phyloP scores from a whole-genome alignment of 2,797 vertebrate genomes.

The Pogonophryne albipinna region DNA sequence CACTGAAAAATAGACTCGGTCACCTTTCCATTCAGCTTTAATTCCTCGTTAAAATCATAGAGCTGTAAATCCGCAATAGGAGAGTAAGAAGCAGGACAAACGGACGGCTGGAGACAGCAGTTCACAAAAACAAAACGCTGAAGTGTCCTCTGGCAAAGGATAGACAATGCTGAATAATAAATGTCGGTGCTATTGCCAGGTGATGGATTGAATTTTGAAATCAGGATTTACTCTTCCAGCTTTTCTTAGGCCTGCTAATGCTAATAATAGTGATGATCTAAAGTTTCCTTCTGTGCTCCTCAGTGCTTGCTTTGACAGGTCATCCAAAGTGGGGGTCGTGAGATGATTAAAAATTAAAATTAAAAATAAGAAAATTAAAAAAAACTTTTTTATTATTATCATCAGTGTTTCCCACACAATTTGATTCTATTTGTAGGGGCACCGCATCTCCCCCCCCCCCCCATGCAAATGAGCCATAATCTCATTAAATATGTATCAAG shows the following conservation, averaged over 20 bases:
- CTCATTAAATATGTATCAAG: too few relatives aligned
- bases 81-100: conserved; percentile 4
- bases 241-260: conserved; percentile 1
- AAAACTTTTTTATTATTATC: too few relatives aligned
- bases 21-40: conserved; percentile 9
- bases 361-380: too few relatives aligned
- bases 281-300: conserved; percentile 35
- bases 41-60: conserved; percentile 3
- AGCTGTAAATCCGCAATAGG: conserved; percentile 21
- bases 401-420: too few relatives aligned
- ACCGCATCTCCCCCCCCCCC: too few relatives aligned
- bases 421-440: too few relatives aligned
- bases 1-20: neutral
- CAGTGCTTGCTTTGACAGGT: conserved; percentile 48
- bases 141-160: conserved; percentile 23
- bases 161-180: conserved; percentile 32
- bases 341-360: too few relatives aligned
- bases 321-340: conserved; percentile 3
- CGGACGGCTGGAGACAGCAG: neutral
- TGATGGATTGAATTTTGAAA: conserved; percentile 36
- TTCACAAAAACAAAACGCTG: conserved; percentile 7
- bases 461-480: too few relatives aligned
- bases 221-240: conserved; percentile 16
- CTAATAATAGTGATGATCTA: conserved; percentile 59
- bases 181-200: conserved; percentile 15